Evolutionary conservation across 2,888 invertebrate species (phyloP), one percentile per base, ranked within the genome.

Genomic region (Mythimna pallens): DNA sequence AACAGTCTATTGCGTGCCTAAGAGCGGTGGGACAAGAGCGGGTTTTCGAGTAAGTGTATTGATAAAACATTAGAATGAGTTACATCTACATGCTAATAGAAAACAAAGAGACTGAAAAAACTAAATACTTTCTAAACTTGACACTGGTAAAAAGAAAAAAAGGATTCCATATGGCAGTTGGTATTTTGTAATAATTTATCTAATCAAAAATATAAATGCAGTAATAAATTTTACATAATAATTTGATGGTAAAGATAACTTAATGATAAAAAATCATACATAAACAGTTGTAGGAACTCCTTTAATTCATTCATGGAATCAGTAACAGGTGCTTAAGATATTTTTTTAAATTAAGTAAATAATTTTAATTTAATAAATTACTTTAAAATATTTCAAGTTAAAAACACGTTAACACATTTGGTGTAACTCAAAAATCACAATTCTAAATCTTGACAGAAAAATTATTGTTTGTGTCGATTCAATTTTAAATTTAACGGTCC

Each of bases 211-310:
- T 3, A 34, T 54, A 17, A 47, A 58, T 30, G 22, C 8, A 79
- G 40, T 69, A 59, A 12, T 57, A 20, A 36, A 10, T 22, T 25
- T 81, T 75, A 82, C 75, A 57, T 70, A 68, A 71, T 59, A 58
- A 10, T 20, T 7, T 47, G 74, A 78, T 72, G 3, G 7, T 22
- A 14, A 9, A 59, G 76, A 85, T 82, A 77, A 10, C 64, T 25
- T 40, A 40, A 1, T 25, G 83, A 85, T 84, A 78, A 76, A n/a
- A 63, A 5, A 47, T 9, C 7, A 55, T 78, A 85, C 70, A 36
- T 83, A 85, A 67, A 64, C 22, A 61, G 73, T 30, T 8, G 50
- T n/a, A 10, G 0, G 0, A 1, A 10, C 10, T 9, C 7, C 0
- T 47, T 34, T 43, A 7, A 62, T 3, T 36, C 63, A 63, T 17